Evolutionary conservation across 23 tunicate genomes (phyloP).

Genomic region (Halocynthia roretzi): DNA sequence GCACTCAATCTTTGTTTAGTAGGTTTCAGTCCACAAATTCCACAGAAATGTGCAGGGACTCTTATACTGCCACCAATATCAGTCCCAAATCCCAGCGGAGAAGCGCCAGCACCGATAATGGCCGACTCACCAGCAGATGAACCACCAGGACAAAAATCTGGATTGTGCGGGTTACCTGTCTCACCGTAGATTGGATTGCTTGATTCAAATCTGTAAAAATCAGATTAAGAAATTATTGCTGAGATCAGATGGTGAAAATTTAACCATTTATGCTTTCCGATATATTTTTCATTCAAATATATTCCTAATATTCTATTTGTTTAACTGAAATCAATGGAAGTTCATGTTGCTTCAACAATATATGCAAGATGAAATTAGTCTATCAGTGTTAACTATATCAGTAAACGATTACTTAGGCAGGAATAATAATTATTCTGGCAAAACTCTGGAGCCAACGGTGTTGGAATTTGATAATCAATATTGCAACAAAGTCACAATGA

Average conservation of each 20-base stretch:
- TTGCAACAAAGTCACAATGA: too few species aligned
- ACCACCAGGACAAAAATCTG: constrained; percentile 62
- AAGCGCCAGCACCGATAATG: constrained; percentile 56
- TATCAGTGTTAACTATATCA: too few species aligned
- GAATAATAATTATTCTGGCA: too few species aligned
- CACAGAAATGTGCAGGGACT: constrained; percentile 73
- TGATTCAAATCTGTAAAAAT: constrained; percentile 50
- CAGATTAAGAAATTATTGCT: not conserved
- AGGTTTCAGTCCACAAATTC: constrained; percentile 76
- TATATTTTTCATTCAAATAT: too few species aligned
- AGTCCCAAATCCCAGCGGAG: constrained; percentile 76
- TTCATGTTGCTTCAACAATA: too few species aligned
- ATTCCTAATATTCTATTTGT: too few species aligned
- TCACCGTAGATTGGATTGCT: constrained; percentile 73
- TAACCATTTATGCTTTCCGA: too few species aligned
- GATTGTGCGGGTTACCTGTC: constrained; percentile 49
- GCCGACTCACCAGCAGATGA: constrained; percentile 84
- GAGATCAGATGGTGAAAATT: not conserved
- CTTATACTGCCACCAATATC: constrained; percentile 88
- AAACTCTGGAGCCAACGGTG: too few species aligned
- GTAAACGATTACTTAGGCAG: too few species aligned
- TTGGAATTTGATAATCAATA: too few species aligned
- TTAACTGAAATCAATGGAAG: too few species aligned
- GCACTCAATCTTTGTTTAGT: constrained; percentile 42
- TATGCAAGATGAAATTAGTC: too few species aligned